Percentiles rank a stretch among this genome's conserved stretches.
phyloP scores from a whole-genome alignment of 1,140 invertebrate genomes.

The Drosophila bifasciata region DNA sequence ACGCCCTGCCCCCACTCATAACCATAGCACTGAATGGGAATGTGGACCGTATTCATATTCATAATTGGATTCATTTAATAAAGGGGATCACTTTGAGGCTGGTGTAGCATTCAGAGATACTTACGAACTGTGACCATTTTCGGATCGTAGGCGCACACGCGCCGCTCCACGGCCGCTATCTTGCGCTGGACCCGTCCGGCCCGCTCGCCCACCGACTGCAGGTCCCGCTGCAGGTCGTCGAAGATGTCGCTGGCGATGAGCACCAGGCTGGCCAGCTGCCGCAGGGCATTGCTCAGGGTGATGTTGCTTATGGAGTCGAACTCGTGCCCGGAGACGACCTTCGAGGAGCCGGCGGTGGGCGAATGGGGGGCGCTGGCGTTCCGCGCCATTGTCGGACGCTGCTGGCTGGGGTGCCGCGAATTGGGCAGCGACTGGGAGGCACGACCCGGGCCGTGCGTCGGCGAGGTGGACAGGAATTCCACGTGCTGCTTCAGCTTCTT shows the following conservation, averaged over 20 bases:
- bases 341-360: conserved; percentile 54
- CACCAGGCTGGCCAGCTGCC: conserved; percentile 91
- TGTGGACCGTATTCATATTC: conserved; percentile 27
- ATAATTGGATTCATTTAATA: too few species aligned
- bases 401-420: conserved; percentile 68
- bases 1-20: conserved; percentile 4
- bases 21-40: conserved; percentile 38
- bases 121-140: conserved; percentile 93
- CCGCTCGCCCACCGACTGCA: conserved; percentile 88
- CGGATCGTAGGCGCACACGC: conserved; percentile 88
- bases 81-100: too few species aligned
- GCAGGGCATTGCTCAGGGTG: conserved; percentile 90
- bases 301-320: conserved; percentile 91
- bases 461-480: conserved; percentile 71
- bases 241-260: conserved; percentile 91
- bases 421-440: conserved; percentile 70
- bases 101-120: conserved; percentile 82
- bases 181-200: conserved; percentile 87
- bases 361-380: conserved; percentile 66
- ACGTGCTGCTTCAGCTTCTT: conserved; percentile 81
- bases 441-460: conserved; percentile 39
- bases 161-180: conserved; percentile 87
- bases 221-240: conserved; percentile 88
- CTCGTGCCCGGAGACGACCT: conserved; percentile 86
- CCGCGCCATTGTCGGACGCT: conserved; percentile 40